Base-by-base conservation (phyloP, 2,113 vertebrate genomes). In the Morone saxatilis region DNA sequence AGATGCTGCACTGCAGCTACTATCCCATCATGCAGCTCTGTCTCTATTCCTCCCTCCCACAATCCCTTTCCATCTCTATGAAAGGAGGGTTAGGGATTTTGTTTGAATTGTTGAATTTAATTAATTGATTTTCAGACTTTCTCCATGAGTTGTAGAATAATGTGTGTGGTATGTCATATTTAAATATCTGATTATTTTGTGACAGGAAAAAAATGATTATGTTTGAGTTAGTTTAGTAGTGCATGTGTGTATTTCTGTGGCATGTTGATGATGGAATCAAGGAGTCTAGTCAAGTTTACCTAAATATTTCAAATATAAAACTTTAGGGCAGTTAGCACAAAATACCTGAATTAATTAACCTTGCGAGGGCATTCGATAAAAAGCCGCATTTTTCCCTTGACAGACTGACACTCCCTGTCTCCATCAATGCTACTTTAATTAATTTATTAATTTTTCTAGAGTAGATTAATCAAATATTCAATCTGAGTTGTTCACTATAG, bases 1-100 rank as follows among this genome's bases (percentile, higher is more conserved):
- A 86, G 84, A 87, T 88, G 78, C 91, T 91, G 91, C 90, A 92
- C 87, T 91, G 90, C 91, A 86, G 87, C 76, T 91, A 84, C 80
- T 60, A 61, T 91, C 78, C 83, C 80, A 89, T 86, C 88, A 90
- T 90, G 89, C 91, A 89, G 53, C 80, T 80, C 84, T 78, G 53
- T 88, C 67, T 88, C 83, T 70, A 65, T 70, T 61, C 80, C 54
- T 76, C 56, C 54, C 67, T 76, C 59, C 38, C 43, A 70, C 71
- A 61, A 48, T 84, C 48, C 25, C 68, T 54, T 56, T 84, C 80
- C 43, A 74, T 83, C 84, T 68, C 45, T 47, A 57, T 85, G 41
- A 11, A 63, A 43, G 70, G n/a, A 60, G 6, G 54, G 31, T 68
- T 20, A 4, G 14, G 1, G 57, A 76, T 79, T 53, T 57, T 19